Evolutionary conservation across 2,797 vertebrate genomes (phyloP), one percentile per base, ranked within the genome.

Genomic region (Coregonus ussuriensis): DNA sequence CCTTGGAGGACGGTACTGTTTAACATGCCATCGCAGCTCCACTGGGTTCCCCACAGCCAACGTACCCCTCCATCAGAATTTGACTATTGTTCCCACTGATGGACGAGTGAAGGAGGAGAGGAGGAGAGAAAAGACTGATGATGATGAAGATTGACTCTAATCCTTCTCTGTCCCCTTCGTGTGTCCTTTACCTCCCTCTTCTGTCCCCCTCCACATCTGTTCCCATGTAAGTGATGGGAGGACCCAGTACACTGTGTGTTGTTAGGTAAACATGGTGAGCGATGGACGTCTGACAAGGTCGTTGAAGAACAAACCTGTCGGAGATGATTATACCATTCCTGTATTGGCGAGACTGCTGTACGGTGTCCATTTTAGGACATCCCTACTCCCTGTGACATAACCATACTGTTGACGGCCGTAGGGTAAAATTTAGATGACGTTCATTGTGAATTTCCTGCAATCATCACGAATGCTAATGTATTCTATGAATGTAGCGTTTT

Each of bases 1-100:
- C 84, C 78, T 86, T 77, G 35, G 84, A 71, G 80, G 79, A 74
- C 4, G 33, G 74, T 70, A 80, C 83, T 84, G 72, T 86, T 89
- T 87, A 88, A 81, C 86, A 84, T 87, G 81, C 84, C 41, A 73
- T 74, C 74, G 16, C 47, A 56, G 70, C 78, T 29, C 77, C 73
- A 53, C 35, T 72, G 84, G 74, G 76, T 65, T 11, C 66, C 29
- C 25, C 31, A 80, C 74, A 77, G 70, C 68, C 79, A 84, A 79
- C 76, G 6, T 54, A 85, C 85, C 75, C 70, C 73, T 83, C 74
- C 21, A 13, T 67, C 52, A 75, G 51, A 82, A 69, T 71, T 52
- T 37, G 71, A 76, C 29, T 77, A 1, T 31, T 72, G 78, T 82
- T 86, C 83, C 78, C 47, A 68, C 82, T 85, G 83, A 84, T 82